Conservation (phyloP, 2,888 invertebrate species). For the Cyclophora punctaria region DNA sequence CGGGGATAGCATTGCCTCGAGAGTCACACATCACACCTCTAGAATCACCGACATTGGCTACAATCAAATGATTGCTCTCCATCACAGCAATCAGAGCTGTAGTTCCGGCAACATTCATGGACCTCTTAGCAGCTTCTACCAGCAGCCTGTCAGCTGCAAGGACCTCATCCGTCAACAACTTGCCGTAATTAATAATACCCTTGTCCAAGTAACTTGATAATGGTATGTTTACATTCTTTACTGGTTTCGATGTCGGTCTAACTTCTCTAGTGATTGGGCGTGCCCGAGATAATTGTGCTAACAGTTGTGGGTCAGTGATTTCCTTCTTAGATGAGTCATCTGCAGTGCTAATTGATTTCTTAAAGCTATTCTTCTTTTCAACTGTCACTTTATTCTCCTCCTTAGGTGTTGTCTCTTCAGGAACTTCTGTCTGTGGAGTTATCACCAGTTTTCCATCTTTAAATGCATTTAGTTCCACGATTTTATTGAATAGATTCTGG, state of each 20-base stretch:
- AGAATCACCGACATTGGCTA: constrained; percentile 98
- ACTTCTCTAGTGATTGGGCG: constrained; percentile 77
- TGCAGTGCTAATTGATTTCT: constrained; percentile 78
- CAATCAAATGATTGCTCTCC: constrained; percentile 86
- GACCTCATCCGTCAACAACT: constrained; percentile 90
- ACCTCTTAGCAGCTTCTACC: constrained; percentile 87
- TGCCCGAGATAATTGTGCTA: constrained; percentile 79
- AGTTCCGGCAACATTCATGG: constrained; percentile 87
- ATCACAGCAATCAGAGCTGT: constrained; percentile 93
- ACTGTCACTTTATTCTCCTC: constrained; percentile 46
- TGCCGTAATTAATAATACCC: constrained; percentile 86
- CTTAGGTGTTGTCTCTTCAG: constrained; percentile 57
- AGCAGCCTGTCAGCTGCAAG: constrained; percentile 87
- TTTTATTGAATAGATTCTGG: constrained; percentile 84
- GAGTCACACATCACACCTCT: constrained; percentile 96
- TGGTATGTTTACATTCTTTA: constrained; percentile 66
- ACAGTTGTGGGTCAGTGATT: constrained; percentile 80
- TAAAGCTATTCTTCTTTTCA: constrained; percentile 79
- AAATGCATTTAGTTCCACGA: constrained; percentile 82
- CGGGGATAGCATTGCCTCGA: constrained; percentile 90
- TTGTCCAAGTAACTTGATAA: constrained; percentile 81
- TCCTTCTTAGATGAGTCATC: constrained; percentile 75
- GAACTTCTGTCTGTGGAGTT: constrained; percentile 41
- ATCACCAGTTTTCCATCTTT: constrained; percentile 73
- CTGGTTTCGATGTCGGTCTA: constrained; percentile 58